Conservation (phyloP, 2,888 invertebrate species). For the Papilio elwesi region DNA sequence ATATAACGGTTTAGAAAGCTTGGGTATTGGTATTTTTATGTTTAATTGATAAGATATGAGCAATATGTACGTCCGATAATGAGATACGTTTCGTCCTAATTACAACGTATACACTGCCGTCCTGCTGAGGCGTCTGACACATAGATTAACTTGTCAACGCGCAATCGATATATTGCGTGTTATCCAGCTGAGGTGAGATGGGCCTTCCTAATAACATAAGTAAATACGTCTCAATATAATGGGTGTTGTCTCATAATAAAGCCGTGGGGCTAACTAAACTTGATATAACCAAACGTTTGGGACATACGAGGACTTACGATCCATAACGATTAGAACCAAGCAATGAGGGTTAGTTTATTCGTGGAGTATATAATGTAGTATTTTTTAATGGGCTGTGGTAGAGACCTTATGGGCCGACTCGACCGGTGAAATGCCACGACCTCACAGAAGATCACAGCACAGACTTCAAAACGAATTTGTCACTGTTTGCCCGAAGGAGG, state of each 20-base stretch:
- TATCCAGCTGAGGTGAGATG: constrained; percentile 38
- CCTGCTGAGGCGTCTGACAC: constrained; percentile 49
- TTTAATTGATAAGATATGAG: constrained; percentile 23
- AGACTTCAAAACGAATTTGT: no score
- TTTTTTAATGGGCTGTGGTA: no score
- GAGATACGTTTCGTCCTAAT: constrained; percentile 49
- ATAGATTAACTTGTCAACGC: constrained; percentile 54
- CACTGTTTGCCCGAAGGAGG: no score
- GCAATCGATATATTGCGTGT: constrained; percentile 50
- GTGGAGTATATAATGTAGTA: no score
- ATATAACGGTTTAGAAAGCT: background rate
- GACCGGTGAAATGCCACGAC: no score
- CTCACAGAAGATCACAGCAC: no score
- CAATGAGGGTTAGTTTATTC: no score
- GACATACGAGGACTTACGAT: no score
- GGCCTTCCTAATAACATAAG: constrained; percentile 15
- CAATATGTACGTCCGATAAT: constrained; percentile 43
- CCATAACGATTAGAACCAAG: no score
- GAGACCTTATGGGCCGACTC: no score
- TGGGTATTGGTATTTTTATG: background rate
- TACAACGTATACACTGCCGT: constrained; percentile 47
- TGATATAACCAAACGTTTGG: background rate
- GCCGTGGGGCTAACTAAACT: background rate
- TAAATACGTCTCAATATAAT: background rate
- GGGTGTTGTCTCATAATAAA: background rate